phyloP scores from a whole-genome alignment of 1,140 invertebrate species.

The Drosophila navojoa region DNA sequence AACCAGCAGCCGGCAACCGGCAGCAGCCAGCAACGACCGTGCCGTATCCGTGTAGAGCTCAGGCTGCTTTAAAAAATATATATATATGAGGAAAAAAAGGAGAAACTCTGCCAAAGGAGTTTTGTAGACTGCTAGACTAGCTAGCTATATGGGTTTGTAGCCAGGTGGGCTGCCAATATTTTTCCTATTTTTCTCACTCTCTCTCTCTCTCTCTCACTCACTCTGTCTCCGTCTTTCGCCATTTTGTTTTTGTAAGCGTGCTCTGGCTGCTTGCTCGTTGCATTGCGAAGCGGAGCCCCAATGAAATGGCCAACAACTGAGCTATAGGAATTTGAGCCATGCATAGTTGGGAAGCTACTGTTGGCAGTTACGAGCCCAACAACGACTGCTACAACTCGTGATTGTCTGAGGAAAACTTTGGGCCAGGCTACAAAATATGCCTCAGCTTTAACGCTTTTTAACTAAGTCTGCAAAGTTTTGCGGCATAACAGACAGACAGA shows the following conservation, averaged over 20 bases:
- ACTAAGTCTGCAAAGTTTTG: slow-evolving; percentile 38
- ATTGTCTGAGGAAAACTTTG: slow-evolving; percentile 17
- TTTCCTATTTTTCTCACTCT: neutral
- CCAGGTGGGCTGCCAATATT: slow-evolving; percentile 11
- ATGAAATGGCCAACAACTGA: slow-evolving; percentile 49
- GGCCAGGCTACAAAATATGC: slow-evolving; percentile 31
- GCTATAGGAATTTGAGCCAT: slow-evolving; percentile 36
- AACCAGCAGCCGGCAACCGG: slow-evolving; percentile 15
- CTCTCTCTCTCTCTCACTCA: neutral
- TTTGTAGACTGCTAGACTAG: neutral
- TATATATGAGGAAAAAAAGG: neutral
- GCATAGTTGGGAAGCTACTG: slow-evolving; percentile 32
- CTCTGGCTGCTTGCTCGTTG: slow-evolving; percentile 1
- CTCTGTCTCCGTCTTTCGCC: neutral
- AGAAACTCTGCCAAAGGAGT: slow-evolving; percentile 32
- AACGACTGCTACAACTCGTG: neutral
- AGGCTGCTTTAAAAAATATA: neutral
- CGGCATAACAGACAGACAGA: slow-evolving; percentile 12
- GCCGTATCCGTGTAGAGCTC: neutral
- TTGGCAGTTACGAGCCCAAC: neutral
- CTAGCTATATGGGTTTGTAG: neutral
- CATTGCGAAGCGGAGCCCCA: slow-evolving; percentile 15
- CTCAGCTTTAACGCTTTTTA: slow-evolving; percentile 41
- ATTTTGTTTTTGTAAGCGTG: slow-evolving; percentile 40
- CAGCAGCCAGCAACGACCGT: slow-evolving; percentile 35